A percentile compares a stretch with the other conserved stretches of the same genome.
Conservation (phyloP, 2,113 vertebrate species). For the Centrocercus urophasianus region DNA sequence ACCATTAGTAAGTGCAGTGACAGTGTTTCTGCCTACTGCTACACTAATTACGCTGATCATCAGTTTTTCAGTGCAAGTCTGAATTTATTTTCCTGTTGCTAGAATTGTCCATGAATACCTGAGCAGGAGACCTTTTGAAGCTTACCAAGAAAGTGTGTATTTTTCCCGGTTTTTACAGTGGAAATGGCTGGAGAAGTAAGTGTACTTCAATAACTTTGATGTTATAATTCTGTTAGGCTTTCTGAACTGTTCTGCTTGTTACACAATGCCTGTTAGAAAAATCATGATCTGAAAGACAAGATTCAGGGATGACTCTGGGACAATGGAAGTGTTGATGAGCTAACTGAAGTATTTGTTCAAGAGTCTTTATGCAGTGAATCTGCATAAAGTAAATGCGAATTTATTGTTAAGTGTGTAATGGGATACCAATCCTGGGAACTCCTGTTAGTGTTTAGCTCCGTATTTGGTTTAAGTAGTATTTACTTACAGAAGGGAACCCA, state of each 20-base stretch:
- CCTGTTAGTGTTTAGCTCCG: not conserved
- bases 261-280: not conserved
- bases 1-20: not conserved
- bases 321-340: not conserved
- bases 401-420: not conserved
- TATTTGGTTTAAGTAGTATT: not conserved
- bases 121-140: constrained; percentile 88
- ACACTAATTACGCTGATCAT: not conserved
- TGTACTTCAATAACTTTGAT: not conserved
- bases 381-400: not conserved
- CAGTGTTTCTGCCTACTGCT: not conserved
- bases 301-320: not conserved
- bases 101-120: constrained; percentile 90
- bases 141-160: constrained; percentile 89
- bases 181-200: constrained; percentile 96
- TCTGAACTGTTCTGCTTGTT: not conserved
- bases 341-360: not conserved
- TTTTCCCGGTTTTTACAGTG: constrained; percentile 94
- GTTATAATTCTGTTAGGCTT: not conserved
- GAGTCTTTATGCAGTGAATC: not conserved
- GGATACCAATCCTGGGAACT: not conserved
- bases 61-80: not conserved
- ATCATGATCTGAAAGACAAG: not conserved
- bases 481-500: not conserved
- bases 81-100: constrained; percentile 49